A percentile compares a stretch with the other conserved stretches of the same genome.
Conservation (phyloP, 2,113 vertebrate genomes). For the Albula goreensis region DNA sequence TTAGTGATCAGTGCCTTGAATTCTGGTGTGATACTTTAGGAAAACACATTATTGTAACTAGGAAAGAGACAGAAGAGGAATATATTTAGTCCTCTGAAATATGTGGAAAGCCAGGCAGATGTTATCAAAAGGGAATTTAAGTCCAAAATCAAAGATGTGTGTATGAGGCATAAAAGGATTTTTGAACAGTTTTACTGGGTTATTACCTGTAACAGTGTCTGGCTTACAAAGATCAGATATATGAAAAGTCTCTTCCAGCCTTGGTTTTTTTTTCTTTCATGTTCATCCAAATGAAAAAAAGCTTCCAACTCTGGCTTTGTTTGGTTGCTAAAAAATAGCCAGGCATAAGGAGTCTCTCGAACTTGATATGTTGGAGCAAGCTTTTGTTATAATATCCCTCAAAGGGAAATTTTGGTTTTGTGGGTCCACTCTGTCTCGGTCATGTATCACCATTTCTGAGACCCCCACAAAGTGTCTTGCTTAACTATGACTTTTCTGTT, state of each 20-base stretch:
- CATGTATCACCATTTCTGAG: neutral
- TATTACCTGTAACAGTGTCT: neutral
- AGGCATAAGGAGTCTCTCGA: neutral
- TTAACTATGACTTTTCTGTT: neutral
- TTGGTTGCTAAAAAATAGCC: neutral
- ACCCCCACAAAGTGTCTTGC: neutral
- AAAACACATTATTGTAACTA: neutral
- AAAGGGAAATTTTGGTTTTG: neutral
- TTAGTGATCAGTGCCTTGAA: neutral
- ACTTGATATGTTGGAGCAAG: neutral
- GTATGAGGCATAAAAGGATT: neutral
- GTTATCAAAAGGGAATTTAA: conserved; percentile 10
- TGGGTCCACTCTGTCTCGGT: neutral
- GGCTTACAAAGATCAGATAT: neutral
- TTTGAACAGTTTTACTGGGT: neutral
- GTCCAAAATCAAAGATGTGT: neutral
- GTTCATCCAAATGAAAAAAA: neutral
- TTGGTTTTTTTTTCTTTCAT: neutral
- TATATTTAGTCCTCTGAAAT: neutral
- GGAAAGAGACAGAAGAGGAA: neutral
- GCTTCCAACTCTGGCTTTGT: neutral
- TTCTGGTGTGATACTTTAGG: neutral
- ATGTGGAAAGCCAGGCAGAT: neutral
- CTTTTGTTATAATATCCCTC: neutral
- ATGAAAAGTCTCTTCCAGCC: neutral